phyloP scores from a whole-genome alignment of 2,113 vertebrate genomes.

The Aphyosemion australe region DNA sequence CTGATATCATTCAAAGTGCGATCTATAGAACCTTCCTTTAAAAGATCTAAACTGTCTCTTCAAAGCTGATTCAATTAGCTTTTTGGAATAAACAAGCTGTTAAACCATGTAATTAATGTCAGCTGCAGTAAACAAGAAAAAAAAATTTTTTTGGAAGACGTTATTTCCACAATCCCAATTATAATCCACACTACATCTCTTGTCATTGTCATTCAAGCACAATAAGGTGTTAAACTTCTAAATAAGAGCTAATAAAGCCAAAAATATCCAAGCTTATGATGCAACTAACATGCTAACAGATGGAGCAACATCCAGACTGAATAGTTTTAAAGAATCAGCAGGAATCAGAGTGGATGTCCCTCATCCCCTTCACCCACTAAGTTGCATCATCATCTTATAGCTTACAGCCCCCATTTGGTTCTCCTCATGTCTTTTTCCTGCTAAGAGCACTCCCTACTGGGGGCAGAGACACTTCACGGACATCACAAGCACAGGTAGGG shows the following conservation, averaged over 20 bases:
- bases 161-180: too few species aligned
- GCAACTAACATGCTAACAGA: slow-evolving; percentile 65
- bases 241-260: slow-evolving; percentile 39
- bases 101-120: too few species aligned
- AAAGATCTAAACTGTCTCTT: too few species aligned
- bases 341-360: slow-evolving; percentile 49
- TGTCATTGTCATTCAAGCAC: not conserved
- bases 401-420: slow-evolving; percentile 62
- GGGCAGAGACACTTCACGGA: slow-evolving; percentile 71
- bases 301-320: slow-evolving; percentile 51
- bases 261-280: slow-evolving; percentile 44
- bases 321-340: not conserved
- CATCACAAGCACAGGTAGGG: slow-evolving; percentile 61
- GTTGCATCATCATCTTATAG: slow-evolving; percentile 69
- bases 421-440: slow-evolving; percentile 60
- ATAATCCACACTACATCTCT: too few species aligned
- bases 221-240: slow-evolving; percentile 39
- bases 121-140: too few species aligned
- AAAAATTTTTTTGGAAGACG: too few species aligned
- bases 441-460: slow-evolving; percentile 74
- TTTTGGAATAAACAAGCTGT: too few species aligned
- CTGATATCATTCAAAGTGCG: too few species aligned
- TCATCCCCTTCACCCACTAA: slow-evolving; percentile 51
- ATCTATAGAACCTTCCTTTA: too few species aligned
- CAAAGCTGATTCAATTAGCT: too few species aligned